Evolutionary conservation across 2,797 vertebrate genomes (phyloP).

Genomic region (Enteromius afrohamiltoni): DNA sequence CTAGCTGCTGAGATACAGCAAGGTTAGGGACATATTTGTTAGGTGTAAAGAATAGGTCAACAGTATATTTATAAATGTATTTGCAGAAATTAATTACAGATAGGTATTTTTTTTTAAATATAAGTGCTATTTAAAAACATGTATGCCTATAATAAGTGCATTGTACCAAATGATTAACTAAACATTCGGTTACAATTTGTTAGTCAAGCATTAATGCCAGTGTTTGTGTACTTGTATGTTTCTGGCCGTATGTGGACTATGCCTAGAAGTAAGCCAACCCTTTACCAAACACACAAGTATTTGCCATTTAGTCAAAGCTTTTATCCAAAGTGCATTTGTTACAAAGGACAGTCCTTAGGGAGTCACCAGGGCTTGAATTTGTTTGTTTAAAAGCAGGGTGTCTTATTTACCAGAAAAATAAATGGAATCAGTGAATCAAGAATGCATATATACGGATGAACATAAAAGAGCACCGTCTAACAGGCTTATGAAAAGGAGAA

Average conservation of each 20-base stretch:
- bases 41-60: too few species aligned
- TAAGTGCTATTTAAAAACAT: too few species aligned
- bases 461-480: constrained; percentile 32
- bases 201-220: background rate
- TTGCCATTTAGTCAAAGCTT: background rate
- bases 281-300: background rate
- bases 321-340: background rate
- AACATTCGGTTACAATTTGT: background rate
- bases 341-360: background rate
- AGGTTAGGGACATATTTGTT: too few species aligned
- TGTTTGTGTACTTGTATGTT: background rate
- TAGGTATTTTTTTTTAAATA: too few species aligned
- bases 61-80: too few species aligned
- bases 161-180: too few species aligned
- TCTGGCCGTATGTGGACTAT: background rate
- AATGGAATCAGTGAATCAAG: background rate
- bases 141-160: too few species aligned
- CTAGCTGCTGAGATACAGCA: too few species aligned
- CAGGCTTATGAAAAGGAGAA: constrained; percentile 19
- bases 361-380: background rate
- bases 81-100: too few species aligned
- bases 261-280: background rate
- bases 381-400: background rate
- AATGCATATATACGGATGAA: background rate
- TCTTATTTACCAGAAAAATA: background rate